Base-by-base conservation (phyloP, 2,888 invertebrate species). In the Alloplasta piceator region DNA sequence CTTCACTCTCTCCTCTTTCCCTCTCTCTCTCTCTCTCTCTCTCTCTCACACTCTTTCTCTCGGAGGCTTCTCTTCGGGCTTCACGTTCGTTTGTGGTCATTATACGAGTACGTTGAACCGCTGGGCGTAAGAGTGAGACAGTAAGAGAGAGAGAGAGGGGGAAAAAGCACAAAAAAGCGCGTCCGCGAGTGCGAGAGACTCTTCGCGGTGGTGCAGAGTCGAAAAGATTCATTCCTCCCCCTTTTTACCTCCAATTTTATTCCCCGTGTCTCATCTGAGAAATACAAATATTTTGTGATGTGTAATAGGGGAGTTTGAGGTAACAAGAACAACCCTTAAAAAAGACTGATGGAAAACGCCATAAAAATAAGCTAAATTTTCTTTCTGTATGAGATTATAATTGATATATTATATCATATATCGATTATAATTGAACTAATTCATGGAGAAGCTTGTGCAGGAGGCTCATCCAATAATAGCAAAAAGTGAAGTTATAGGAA, bases 101-200 rank as follows among this genome's bases (percentile, higher is more conserved):
- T 89, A 88, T 85, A 84, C 73, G 84, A 84, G 87, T 87, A 84
- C 89, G 74, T 88, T 89, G 89, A 89, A 89, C 88, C 73, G 78
- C 73, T 79, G 61, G 58, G 67, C 60, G 71, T 14, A 64, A 67
- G 75, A 76, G 74, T 78, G 78, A 72, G 79, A 80, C 67, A 79
- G 72, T 64, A 46, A 36, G 68, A 60, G 76, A 76, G 74, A 77
- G 73, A 63, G 77, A 77, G 56, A 77, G 58, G 38, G 73, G n/a
- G 70, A 61, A 66, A 77, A 77, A 81, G 77, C 73, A 80, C 76
- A 61, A 75, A 63, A 41, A 63, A 63, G 50, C 66, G 56, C 80
- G 66, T 61, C 63, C 26, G 26, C 26, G 26, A 26, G 26, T 26
- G 75, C 66, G 41, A 76, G 71, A 71, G 76, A 16, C 72, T 68